Conservation (phyloP, 2,888 invertebrate species). For the Erebia epiphron region DNA sequence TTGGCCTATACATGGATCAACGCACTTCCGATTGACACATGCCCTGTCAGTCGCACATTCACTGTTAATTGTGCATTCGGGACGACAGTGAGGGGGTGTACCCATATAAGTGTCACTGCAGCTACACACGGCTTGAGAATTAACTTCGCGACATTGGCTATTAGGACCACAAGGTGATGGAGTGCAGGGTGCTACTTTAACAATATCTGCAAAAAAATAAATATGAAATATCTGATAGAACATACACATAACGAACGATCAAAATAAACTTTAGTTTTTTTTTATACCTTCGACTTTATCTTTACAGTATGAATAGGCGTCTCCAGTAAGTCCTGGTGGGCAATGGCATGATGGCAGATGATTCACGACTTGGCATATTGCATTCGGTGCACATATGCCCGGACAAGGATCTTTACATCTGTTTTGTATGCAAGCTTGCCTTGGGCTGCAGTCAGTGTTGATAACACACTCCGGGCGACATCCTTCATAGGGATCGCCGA, state of each 20-base stretch:
- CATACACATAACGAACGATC: not conserved
- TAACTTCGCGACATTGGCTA: constrained; percentile 86
- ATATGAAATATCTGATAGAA: not conserved
- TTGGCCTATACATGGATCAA: constrained; percentile 90
- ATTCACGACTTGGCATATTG: constrained; percentile 88
- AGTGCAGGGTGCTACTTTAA: constrained; percentile 81
- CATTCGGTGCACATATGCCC: constrained; percentile 88
- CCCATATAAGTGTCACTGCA: constrained; percentile 88
- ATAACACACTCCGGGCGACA: constrained; percentile 92
- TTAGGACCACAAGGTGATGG: constrained; percentile 93
- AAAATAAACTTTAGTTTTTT: not conserved
- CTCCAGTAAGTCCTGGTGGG: constrained; percentile 85
- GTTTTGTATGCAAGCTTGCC: constrained; percentile 88
- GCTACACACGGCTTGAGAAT: constrained; percentile 87
- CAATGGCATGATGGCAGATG: constrained; percentile 90
- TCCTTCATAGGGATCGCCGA: constrained; percentile 80
- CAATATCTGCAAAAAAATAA: constrained; percentile 56
- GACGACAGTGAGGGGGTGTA: constrained; percentile 90
- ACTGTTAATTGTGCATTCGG: constrained; percentile 91
- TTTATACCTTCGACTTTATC: constrained; percentile 66
- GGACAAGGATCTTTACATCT: constrained; percentile 92
- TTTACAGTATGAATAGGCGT: constrained; percentile 86
- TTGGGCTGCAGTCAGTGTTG: constrained; percentile 89
- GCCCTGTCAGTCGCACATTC: constrained; percentile 90
- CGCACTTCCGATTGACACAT: constrained; percentile 89